Evolutionary conservation across 2,113 vertebrate genomes (phyloP).

Genomic region (Sclerurus mexicanus): DNA sequence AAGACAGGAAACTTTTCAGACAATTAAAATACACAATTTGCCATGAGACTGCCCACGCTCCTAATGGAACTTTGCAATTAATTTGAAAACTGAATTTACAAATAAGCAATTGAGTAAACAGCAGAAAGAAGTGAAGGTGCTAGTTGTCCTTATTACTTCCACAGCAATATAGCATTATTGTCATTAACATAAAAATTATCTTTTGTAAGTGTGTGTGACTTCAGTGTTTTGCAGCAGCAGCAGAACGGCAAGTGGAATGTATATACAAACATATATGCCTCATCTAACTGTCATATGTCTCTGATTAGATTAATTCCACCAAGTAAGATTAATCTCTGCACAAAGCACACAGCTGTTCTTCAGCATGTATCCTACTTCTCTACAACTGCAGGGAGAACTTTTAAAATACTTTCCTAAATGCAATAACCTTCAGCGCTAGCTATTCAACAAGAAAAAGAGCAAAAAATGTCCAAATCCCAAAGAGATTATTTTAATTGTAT

Average conservation of each 20-base stretch:
- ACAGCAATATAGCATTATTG: background rate
- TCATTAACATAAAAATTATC: background rate
- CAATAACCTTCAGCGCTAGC: background rate
- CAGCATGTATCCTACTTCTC: background rate
- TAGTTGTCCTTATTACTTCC: background rate
- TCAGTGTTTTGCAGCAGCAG: background rate
- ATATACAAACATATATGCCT: background rate
- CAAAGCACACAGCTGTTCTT: background rate
- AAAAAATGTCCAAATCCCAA: background rate
- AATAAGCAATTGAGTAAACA: background rate
- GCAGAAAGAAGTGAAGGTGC: background rate
- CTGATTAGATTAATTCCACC: background rate
- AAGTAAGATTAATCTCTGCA: background rate
- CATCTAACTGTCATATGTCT: background rate
- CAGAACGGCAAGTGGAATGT: background rate
- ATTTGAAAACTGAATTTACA: background rate
- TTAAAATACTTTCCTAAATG: background rate
- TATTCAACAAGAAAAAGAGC: background rate
- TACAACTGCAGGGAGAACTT: background rate
- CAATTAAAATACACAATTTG: background rate
- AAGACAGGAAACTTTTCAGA: background rate
- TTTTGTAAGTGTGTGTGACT: background rate
- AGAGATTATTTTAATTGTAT: background rate
- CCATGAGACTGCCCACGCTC: background rate
- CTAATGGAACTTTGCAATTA: slow-evolving; percentile 24